These are phyloP conservation scores for Phaethornis superciliosus DNA, from an alignment of 2,113 vertebrate species.

Conservation along the genomic window DNA sequence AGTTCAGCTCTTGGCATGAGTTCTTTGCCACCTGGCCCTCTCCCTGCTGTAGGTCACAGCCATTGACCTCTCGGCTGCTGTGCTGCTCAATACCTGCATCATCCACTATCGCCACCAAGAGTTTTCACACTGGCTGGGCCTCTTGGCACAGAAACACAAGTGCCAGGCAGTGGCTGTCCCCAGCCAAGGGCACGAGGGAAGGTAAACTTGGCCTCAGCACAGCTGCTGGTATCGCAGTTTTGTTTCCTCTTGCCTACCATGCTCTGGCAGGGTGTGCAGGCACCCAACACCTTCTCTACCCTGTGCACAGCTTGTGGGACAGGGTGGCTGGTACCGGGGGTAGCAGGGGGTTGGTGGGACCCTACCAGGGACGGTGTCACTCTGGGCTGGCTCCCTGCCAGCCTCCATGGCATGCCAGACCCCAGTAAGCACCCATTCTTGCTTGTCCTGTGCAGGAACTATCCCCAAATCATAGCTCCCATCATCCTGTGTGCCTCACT, in stretches of 20 bases:
- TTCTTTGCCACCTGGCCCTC: neutral
- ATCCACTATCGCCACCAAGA: constrained; percentile 97
- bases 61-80: constrained; percentile 85
- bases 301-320: neutral
- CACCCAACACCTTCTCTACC: neutral
- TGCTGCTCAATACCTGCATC: constrained; percentile 92
- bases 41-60: constrained; percentile 85
- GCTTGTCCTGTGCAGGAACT: constrained; percentile 68
- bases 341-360: fast-evolving
- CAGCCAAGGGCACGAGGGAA: constrained; percentile 64
- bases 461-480: constrained; percentile 88
- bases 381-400: neutral
- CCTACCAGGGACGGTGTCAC: neutral
- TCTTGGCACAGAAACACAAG: constrained; percentile 84
- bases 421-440: neutral
- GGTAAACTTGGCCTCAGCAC: constrained; percentile 12
- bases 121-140: constrained; percentile 91
- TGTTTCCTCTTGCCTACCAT: neutral
- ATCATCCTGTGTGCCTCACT: constrained; percentile 86
- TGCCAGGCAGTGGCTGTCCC: constrained; percentile 33
- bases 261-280: neutral
- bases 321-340: neutral
- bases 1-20: neutral
- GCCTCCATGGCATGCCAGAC: fast-evolving
- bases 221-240: neutral